Evolutionary conservation across 2,797 vertebrate species (phyloP).

Genomic region (Percopsis omiscomaycus): DNA sequence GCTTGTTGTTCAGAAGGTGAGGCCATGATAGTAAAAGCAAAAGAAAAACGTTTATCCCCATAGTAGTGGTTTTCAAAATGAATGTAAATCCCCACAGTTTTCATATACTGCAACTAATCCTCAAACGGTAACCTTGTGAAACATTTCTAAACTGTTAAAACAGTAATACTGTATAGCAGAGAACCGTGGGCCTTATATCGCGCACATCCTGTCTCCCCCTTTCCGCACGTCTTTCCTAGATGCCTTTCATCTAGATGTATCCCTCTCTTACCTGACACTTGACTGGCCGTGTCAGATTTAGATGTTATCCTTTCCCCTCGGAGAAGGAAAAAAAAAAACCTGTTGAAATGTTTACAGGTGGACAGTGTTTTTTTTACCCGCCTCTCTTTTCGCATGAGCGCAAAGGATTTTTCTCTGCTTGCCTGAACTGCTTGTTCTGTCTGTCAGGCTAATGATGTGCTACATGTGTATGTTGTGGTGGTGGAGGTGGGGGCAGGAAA

Average conservation of each 20-base stretch:
- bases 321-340: background rate
- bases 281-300: slow-evolving; percentile 29
- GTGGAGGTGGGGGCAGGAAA: background rate
- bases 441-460: slow-evolving; percentile 28
- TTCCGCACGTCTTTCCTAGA: slow-evolving; percentile 14
- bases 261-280: slow-evolving; percentile 3
- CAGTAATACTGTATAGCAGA: background rate
- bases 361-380: slow-evolving; percentile 3
- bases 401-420: slow-evolving; percentile 24
- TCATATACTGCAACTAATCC: background rate
- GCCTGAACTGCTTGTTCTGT: slow-evolving; percentile 38
- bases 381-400: background rate
- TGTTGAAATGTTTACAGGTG: slow-evolving; percentile 13
- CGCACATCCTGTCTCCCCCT: background rate
- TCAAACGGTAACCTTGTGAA: background rate
- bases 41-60: too few species aligned
- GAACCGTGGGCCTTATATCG: too few species aligned
- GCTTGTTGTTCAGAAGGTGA: slow-evolving; percentile 23
- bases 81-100: background rate
- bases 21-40: background rate
- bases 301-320: slow-evolving; percentile 16
- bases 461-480: slow-evolving; percentile 10
- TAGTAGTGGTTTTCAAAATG: too few species aligned
- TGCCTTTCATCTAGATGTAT: background rate
- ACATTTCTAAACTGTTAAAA: background rate